A percentile compares a stretch with the other conserved stretches of the same genome.
phyloP scores from a whole-genome alignment of 92 coral and sea anemone genomes.

The Blastomussa wellsi region DNA sequence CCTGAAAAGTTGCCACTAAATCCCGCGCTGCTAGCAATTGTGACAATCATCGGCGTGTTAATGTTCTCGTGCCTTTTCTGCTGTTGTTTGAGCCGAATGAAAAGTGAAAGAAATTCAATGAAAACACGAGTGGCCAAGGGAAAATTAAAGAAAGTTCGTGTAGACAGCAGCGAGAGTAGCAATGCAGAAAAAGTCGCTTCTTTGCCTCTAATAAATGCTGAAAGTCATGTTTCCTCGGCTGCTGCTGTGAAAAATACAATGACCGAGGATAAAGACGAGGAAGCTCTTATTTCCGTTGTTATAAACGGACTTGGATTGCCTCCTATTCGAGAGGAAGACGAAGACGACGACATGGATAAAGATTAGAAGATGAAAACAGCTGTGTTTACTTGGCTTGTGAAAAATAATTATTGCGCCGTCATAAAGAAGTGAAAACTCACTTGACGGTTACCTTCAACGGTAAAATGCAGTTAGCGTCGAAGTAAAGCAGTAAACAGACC shows the following conservation, averaged over 20 bases:
- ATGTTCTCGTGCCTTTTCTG: slow-evolving; percentile 42
- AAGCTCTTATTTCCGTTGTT: slow-evolving; percentile 29
- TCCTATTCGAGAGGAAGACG: slow-evolving; percentile 48
- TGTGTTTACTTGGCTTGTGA: slow-evolving; percentile 40
- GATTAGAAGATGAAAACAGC: slow-evolving; percentile 31
- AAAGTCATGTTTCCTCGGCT: slow-evolving; percentile 21
- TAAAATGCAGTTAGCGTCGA: slow-evolving; percentile 11
- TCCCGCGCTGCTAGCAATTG: slow-evolving; percentile 43
- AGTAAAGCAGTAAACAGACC: slow-evolving; percentile 17
- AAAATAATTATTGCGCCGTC: slow-evolving; percentile 41
- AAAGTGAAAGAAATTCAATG: slow-evolving; percentile 43
- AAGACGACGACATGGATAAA: slow-evolving; percentile 18
- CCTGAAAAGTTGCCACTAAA: slow-evolving; percentile 4
- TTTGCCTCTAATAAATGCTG: slow-evolving; percentile 11
- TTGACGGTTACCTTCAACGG: slow-evolving; percentile 28
- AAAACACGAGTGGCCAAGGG: slow-evolving; percentile 34
- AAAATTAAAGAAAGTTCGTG: slow-evolving; percentile 27
- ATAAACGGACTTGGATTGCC: slow-evolving; percentile 15
- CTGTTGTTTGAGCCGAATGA: slow-evolving; percentile 47
- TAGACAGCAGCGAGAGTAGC: neutral
- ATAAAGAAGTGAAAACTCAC: slow-evolving; percentile 34
- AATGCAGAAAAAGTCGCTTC: neutral
- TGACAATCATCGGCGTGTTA: slow-evolving; percentile 32
- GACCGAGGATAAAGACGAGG: slow-evolving; percentile 1
- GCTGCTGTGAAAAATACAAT: neutral